Evolutionary conservation across 2,113 vertebrate genomes (phyloP), one percentile per base, ranked within the genome.

Genomic region (Galeopterus variegatus): DNA sequence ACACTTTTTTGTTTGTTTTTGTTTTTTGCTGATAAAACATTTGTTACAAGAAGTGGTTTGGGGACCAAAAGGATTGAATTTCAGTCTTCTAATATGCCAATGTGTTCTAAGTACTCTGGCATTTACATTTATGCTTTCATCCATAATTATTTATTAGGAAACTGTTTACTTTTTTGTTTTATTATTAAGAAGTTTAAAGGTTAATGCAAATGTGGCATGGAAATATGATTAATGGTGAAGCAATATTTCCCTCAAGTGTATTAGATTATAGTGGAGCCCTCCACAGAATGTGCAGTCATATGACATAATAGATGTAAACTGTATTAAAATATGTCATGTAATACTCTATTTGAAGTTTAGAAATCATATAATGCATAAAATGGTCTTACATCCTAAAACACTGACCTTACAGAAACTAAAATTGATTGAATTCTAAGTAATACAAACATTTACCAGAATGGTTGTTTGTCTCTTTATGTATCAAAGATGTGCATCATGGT

Each of bases 111-210:
- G 93, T 97, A 96, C n/a, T 52, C 3, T 75, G 90, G 50, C 24
- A 90, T 96, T 96, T 96, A 82, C 77, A 93, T 97, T 88, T 95
- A 86, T 92, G 56, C 92, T 98, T 98, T 98, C 92, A 88, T 95
- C 90, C 45, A 45, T 96, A 97, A 96, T 97, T 84, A 96, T 96
- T 97, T 98, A 97, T 96, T 98, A 97, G 93, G 81, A 97, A 97
- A 97, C 41, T 97, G 70, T 97, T 97, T 93, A 95, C 98, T 60
- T 98, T 96, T 98, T 98, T 98, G 94, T 95, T 95, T 98, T 96
- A 76, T 96, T 97, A 97, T 96, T 97, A 97, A 96, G 97, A 98
- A 97, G 92, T 92, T 83, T 69, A 98, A 98, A 98, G 81, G 70
- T 96, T 96, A 98, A 98, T 85, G 92, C 24, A 98, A 97, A 98